Percentiles rank a stretch among this genome's conserved stretches.
Conservation (phyloP, 2,797 vertebrate species). For the Liasis olivaceus region DNA sequence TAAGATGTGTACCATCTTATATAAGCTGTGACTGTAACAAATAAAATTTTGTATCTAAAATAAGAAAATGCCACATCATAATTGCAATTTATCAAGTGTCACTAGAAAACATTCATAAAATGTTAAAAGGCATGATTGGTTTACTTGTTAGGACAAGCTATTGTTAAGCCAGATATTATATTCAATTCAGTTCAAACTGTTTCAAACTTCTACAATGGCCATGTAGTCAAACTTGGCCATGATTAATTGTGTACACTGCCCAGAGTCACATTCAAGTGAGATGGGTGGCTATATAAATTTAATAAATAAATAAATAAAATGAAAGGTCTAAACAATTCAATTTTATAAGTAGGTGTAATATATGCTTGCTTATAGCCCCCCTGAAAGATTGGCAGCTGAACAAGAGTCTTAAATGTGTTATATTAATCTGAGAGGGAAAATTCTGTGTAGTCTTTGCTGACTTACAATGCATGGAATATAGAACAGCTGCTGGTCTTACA, state of each 20-base stretch:
- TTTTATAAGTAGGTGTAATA: neutral
- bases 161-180: slow-evolving; percentile 10
- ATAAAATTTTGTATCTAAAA: too few relatives aligned
- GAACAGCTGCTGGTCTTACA: fast-evolving
- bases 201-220: slow-evolving; percentile 20
- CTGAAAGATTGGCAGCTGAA: neutral
- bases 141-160: neutral
- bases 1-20: too few relatives aligned
- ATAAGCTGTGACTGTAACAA: too few relatives aligned
- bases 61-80: too few relatives aligned
- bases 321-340: neutral
- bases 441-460: slow-evolving; percentile 2
- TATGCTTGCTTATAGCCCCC: slow-evolving; percentile 8
- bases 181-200: neutral
- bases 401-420: neutral
- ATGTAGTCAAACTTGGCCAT: neutral
- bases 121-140: neutral
- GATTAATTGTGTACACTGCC: too few relatives aligned
- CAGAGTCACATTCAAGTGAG: too few relatives aligned
- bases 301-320: too few relatives aligned
- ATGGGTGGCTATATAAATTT: too few relatives aligned
- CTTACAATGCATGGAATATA: neutral
- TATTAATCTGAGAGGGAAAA: neutral
- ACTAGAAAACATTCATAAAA: neutral
- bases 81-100: too few relatives aligned